These are phyloP conservation scores for Macrophya annulata DNA, from an alignment of 2,888 invertebrate genomes.

Conservation along the genomic window DNA sequence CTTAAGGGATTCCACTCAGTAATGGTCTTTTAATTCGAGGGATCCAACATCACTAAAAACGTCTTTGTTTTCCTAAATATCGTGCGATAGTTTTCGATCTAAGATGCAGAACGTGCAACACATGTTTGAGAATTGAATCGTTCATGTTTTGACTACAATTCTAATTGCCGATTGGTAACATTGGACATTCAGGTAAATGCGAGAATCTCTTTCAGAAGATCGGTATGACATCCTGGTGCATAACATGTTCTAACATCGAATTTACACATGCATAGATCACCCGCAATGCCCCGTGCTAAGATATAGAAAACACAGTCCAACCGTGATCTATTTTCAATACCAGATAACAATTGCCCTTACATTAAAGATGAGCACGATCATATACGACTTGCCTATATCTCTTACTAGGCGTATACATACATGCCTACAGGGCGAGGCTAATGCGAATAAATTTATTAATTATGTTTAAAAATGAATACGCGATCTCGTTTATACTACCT, in stretches of 20 bases:
- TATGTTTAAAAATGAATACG: constrained; percentile 17
- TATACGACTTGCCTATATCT: background rate
- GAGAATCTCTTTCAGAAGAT: background rate
- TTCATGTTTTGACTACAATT: too few relatives aligned
- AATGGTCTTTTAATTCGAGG: constrained; percentile 65
- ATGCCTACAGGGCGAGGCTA: constrained; percentile 16
- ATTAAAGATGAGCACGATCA: constrained; percentile 34
- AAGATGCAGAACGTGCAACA: background rate
- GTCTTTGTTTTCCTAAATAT: constrained; percentile 64
- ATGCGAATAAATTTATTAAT: constrained; percentile 38
- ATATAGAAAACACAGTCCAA: background rate
- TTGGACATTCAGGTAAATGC: background rate
- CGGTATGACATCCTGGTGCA: background rate
- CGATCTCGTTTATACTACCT: background rate
- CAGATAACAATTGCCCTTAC: constrained; percentile 33
- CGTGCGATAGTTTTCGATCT: background rate
- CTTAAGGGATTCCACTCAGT: constrained; percentile 45
- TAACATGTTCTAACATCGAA: background rate
- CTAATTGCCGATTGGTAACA: background rate
- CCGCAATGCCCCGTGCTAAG: background rate
- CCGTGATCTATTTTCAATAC: constrained; percentile 26
- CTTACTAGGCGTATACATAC: background rate
- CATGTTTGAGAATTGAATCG: background rate
- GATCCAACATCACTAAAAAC: constrained; percentile 50
- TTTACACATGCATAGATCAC: background rate